Conservation (phyloP, 35 echinoderm and acorn worm genomes). For the Lytechinus variegatus region DNA sequence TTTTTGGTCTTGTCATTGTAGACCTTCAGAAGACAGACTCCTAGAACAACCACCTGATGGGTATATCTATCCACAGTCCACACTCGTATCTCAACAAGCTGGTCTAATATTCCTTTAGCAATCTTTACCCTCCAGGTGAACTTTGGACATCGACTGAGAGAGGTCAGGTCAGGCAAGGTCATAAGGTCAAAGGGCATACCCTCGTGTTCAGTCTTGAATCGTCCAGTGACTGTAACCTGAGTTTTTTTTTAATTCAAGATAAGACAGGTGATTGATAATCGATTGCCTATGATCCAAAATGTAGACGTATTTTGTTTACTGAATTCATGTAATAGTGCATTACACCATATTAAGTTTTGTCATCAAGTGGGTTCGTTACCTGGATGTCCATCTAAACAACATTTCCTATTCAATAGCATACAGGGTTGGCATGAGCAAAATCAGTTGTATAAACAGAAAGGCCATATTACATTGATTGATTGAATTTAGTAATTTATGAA, state of each 20-base stretch:
- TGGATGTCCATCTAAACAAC: no score
- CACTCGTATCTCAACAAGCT: slow-evolving; percentile 57
- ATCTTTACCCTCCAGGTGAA: slow-evolving; percentile 49
- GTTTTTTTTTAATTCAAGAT: no score
- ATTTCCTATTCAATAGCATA: no score
- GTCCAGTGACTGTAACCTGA: slow-evolving; percentile 64
- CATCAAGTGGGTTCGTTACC: no score
- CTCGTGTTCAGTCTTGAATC: not conserved
- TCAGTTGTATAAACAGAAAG: no score
- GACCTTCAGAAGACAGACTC: slow-evolving; percentile 14
- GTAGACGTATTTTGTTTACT: not conserved
- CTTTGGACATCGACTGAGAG: slow-evolving; percentile 42
- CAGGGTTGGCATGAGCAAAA: no score
- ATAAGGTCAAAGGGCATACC: not conserved
- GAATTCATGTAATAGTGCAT: not conserved
- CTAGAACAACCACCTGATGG: slow-evolving; percentile 54
- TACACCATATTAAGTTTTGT: no score
- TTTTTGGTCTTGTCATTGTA: not conserved
- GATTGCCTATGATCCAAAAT: no score
- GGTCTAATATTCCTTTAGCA: not conserved
- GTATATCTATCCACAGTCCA: slow-evolving; percentile 77
- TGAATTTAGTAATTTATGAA: no score
- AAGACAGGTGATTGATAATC: no score
- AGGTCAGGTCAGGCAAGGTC: slow-evolving; percentile 55
- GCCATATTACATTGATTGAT: no score